Conservation (phyloP, 2,888 invertebrate species). For the Ypsolopha scabrella region DNA sequence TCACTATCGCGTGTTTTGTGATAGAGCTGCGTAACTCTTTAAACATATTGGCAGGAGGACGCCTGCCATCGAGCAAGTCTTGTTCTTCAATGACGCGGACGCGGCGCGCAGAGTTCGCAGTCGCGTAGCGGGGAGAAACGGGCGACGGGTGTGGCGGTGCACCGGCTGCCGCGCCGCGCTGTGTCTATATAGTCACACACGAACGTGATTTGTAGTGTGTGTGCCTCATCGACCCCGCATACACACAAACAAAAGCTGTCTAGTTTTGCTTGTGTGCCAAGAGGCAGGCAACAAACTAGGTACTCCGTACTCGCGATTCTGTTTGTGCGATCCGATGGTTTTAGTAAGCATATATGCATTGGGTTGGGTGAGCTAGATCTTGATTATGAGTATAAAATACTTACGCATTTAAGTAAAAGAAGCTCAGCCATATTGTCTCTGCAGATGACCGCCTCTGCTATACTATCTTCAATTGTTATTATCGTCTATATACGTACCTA, state of each 20-base stretch:
- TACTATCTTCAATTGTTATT: no score
- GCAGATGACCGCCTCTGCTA: no score
- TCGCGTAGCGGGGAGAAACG: conserved; percentile 56
- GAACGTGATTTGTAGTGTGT: conserved; percentile 25
- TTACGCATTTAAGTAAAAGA: no score
- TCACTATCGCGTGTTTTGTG: conserved; percentile 63
- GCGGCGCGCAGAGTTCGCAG: conserved; percentile 55
- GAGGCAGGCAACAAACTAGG: conserved; percentile 14
- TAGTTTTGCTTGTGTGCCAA: conserved; percentile 56
- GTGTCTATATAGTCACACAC: conserved; percentile 56
- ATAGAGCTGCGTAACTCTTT: conserved; percentile 56
- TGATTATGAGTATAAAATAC: no score
- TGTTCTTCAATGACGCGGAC: conserved; percentile 69
- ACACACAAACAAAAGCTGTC: conserved; percentile 51
- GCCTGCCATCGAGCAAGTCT: conserved; percentile 68
- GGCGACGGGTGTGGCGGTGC: conserved; percentile 36
- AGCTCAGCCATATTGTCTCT: no score
- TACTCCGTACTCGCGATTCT: not conserved
- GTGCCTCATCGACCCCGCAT: conserved; percentile 24
- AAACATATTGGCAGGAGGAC: conserved; percentile 67
- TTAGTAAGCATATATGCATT: not conserved
- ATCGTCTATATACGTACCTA: no score
- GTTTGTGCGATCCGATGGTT: not conserved
- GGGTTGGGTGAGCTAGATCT: no score
- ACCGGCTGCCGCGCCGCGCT: conserved; percentile 49